Conservation (phyloP, 1,140 invertebrate species). For the Glomeris maerens region DNA sequence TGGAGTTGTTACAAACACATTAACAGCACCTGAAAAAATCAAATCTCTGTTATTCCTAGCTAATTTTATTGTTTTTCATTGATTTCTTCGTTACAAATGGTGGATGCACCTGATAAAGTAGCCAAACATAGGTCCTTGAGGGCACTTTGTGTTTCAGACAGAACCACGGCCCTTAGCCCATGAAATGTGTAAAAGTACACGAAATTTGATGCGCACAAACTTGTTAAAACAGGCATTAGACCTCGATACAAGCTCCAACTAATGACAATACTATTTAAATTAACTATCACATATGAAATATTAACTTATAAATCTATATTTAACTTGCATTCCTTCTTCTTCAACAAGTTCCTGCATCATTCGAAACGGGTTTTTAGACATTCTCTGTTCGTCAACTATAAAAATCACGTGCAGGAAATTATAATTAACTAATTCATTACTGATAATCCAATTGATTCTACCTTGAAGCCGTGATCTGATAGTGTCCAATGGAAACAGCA, state of each 20-base stretch:
- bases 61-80: not conserved
- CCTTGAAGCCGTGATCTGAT: no score
- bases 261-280: slow-evolving; percentile 1
- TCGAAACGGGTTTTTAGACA: slow-evolving; percentile 41
- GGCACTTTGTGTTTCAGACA: slow-evolving; percentile 39
- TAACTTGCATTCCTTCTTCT: slow-evolving; percentile 55
- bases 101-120: slow-evolving; percentile 49
- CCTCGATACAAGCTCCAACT: slow-evolving; percentile 51
- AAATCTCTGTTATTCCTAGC: slow-evolving; percentile 7
- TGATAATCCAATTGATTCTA: no score
- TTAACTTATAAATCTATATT: not conserved
- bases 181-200: slow-evolving; percentile 88
- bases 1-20: slow-evolving; percentile 70
- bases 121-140: slow-evolving; percentile 61
- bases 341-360: slow-evolving; percentile 44
- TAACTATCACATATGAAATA: not conserved
- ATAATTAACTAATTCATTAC: no score
- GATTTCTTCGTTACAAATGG: not conserved
- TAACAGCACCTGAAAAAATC: slow-evolving; percentile 45
- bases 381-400: slow-evolving; percentile 51
- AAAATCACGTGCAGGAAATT: no score
- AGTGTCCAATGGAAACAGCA: no score
- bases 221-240: slow-evolving; percentile 62
- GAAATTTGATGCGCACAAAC: slow-evolving; percentile 74
- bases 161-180: slow-evolving; percentile 46